Conservation (phyloP, 1,140 invertebrate genomes). For the Ceratina australensis region DNA sequence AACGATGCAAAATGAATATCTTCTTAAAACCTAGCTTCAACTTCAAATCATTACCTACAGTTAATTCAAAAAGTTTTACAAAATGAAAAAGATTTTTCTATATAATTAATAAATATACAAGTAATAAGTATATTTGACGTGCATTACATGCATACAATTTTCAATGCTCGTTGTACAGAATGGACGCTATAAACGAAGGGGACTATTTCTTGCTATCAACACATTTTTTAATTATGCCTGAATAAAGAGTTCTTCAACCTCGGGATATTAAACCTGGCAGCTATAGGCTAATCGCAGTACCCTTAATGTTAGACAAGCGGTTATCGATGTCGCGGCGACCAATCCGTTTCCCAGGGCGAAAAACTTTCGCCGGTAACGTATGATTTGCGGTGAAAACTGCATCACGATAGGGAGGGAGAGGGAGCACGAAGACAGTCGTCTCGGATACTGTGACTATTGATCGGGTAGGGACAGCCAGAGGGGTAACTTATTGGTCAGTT, state of each 20-base stretch:
- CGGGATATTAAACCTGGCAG: too few relatives aligned
- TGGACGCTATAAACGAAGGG: too few relatives aligned
- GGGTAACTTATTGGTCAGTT: constrained; percentile 69
- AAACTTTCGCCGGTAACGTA: constrained; percentile 44
- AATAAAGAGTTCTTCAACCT: neutral
- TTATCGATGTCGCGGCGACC: constrained; percentile 29
- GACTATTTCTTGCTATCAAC: too few relatives aligned
- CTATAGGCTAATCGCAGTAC: neutral
- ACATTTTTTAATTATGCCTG: too few relatives aligned
- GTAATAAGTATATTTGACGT: too few relatives aligned
- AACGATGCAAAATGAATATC: constrained; percentile 57
- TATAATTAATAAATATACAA: too few relatives aligned
- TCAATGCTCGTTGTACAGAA: too few relatives aligned
- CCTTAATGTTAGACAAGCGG: constrained; percentile 37
- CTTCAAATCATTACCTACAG: constrained; percentile 26
- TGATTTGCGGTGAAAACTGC: constrained; percentile 49
- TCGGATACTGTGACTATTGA: constrained; percentile 64
- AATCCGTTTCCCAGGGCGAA: neutral
- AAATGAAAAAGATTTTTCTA: too few relatives aligned
- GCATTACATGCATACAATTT: too few relatives aligned
- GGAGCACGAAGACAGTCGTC: constrained; percentile 49
- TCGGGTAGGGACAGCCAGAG: constrained; percentile 54
- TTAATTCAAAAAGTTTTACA: constrained; percentile 55
- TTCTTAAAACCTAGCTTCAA: constrained; percentile 24
- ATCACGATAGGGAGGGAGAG: constrained; percentile 41